Base-by-base conservation (phyloP, 2,113 vertebrate species). In the Syngnathus typhle region DNA sequence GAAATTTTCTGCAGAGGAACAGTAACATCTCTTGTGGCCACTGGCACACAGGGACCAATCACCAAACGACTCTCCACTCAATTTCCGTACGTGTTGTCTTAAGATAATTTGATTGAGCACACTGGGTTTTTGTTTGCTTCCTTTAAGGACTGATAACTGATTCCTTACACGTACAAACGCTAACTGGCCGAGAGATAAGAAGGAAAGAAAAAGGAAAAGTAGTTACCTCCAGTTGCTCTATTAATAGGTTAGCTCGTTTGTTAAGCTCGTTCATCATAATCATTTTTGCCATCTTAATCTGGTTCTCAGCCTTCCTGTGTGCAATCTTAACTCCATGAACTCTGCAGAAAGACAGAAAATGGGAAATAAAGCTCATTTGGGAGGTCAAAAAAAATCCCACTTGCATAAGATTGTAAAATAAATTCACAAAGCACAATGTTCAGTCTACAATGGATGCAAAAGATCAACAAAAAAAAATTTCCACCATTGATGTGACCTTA, bases 271-370 rank as follows among this genome's bases (percentile, higher is more conserved):
- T 98, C 87, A 96, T 94, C 90, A 99, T 93, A 88, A 97, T 91
- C 95, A 98, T 95, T 89, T 96, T 96, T 79, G 96, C 94, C 94
- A 94, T 96, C 93, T 98, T 98, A 84, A 98, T 98, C 89, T 99
- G 96, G 90, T 95, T 97, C 91, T 98, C 96, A 73, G 96, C 92
- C 79, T 95, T 98, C 88, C 92, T 93, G 74, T 96, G 92, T 67
- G 95, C 92, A 82, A 95, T 92, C 75, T 97, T 96, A 76, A 98
- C 90, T 85, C 95, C 94, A 78, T 95, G 95, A 81, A 99, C 87
- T 88, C 97, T 99, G 52, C 18, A 10, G 46, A 68, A 74, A 68
- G 73, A 76, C 81, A 60, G 47, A 80, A 59, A 68, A 76, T 64
- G 73, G 47, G 63, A 68, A 87, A 73, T 77, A 80, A 83, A 74